Base-by-base conservation (phyloP, 2,888 invertebrate genomes). In the Chalcis sispes region DNA sequence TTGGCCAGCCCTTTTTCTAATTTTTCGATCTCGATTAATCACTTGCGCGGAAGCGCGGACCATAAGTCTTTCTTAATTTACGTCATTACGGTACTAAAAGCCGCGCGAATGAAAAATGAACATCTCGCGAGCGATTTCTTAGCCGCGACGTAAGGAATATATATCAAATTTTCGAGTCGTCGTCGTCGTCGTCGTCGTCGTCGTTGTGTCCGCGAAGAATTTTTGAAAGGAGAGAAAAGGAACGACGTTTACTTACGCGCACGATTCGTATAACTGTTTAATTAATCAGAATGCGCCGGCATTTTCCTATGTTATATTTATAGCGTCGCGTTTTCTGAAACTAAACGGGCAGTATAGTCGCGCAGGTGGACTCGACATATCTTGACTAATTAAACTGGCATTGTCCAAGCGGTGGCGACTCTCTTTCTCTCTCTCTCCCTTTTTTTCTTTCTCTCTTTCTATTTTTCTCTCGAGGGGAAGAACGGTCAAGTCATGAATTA, bases 311-410 rank as follows among this genome's bases (percentile, higher is more conserved):
- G n/a, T n/a, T 54, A 52, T 18, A 18, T 58, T 10, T 40, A 46
- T 42, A 25, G 15, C 64, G 8, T 8, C 32, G 46, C 70, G 25
- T 29, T 58, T 20, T 48, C 20, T 5, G 42, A 36, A 56, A 27
- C 32, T 52, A 42, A 10, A 27, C 25, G 23, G 18, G 1, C 27
- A 10, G 40, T 15, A n/a, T n/a, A n/a, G n/a, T 54, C 54, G 80
- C 82, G 72, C 83, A 83, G 82, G 81, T 82, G 83, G 82, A 80
- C 81, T 82, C 81, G 82, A 83, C 84, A 83, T 83, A 83, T 85
- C 83, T 85, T 84, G 84, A 84, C 84, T 85, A 85, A 85, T 85
- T 85, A 85, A 83, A 81, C 77, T 77, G 79, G 80, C 83, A 84
- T 84, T 84, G 85, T 84, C 81, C 81, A 80, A 80, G 79, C 54